Percentiles rank a stretch among this genome's conserved stretches.
Evolutionary conservation across 1,140 invertebrate genomes (phyloP).

Genomic region (Saccostrea glomerata): DNA sequence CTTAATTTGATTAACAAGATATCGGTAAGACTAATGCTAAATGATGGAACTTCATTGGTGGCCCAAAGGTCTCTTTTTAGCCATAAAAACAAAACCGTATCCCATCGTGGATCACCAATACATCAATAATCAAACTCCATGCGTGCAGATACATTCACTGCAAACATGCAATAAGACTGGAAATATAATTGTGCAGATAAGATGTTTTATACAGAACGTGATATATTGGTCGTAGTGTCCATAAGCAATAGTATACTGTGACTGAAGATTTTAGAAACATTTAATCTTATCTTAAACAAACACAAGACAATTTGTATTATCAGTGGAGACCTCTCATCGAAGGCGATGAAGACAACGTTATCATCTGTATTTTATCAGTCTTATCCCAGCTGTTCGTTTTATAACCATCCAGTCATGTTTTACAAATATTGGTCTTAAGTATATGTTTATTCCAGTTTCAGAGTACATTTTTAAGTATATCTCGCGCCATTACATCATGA

Average conservation of each 20-base stretch:
- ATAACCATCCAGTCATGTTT: not conserved
- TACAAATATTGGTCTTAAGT: not conserved
- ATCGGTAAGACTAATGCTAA: no score
- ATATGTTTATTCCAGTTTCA: not conserved
- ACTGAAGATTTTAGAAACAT: not conserved
- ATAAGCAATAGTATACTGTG: not conserved
- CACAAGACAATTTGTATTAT: slow-evolving; percentile 24
- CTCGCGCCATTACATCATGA: not conserved
- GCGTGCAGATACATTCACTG: no score
- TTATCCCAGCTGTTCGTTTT: not conserved
- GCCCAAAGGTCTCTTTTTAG: no score
- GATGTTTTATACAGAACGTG: no score
- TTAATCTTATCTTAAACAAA: slow-evolving; percentile 25
- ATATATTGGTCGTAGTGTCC: no score
- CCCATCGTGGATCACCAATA: no score
- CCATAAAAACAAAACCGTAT: no score
- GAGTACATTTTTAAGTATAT: not conserved
- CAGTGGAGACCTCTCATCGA: not conserved
- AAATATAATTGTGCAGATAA: no score
- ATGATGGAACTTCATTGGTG: no score
- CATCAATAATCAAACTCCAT: no score
- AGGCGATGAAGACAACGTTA: not conserved
- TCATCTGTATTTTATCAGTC: not conserved
- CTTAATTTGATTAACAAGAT: no score
- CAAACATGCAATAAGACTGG: no score